phyloP scores from a whole-genome alignment of 2,113 vertebrate genomes.

The Cyanoramphus novaezelandiae region DNA sequence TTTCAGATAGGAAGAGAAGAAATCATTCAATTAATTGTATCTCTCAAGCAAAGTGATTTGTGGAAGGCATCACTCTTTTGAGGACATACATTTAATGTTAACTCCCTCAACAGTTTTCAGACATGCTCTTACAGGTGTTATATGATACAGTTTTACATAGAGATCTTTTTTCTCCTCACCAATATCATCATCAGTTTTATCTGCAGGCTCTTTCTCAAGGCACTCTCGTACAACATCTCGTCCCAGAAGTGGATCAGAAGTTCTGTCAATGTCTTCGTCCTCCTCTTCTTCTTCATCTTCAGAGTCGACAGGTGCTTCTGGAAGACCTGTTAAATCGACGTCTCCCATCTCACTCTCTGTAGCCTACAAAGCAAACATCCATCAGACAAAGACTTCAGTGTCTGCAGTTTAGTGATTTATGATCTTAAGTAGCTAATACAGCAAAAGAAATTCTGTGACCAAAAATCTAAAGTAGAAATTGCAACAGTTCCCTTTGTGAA shows the following conservation, averaged over 20 bases:
- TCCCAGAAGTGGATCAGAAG: slow-evolving; percentile 86
- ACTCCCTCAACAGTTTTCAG: neutral
- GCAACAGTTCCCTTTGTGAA: neutral
- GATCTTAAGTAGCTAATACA: neutral
- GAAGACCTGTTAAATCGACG: slow-evolving; percentile 93
- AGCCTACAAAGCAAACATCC: slow-evolving; percentile 77
- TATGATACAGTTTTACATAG: neutral
- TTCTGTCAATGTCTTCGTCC: slow-evolving; percentile 93
- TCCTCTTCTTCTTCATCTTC: slow-evolving; percentile 98
- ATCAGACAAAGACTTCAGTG: neutral
- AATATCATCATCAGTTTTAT: slow-evolving; percentile 94
- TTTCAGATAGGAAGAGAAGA: neutral
- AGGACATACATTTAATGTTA: neutral
- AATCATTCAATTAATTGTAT: neutral
- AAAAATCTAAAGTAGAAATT: neutral
- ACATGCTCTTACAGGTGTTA: neutral
- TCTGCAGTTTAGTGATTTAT: neutral
- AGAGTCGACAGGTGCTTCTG: slow-evolving; percentile 94
- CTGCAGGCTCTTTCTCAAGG: slow-evolving; percentile 93
- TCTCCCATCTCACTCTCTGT: slow-evolving; percentile 96
- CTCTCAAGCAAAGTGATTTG: neutral
- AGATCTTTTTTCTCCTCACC: slow-evolving; percentile 74
- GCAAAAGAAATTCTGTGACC: neutral
- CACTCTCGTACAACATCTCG: slow-evolving; percentile 94
- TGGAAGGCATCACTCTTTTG: neutral